Evolutionary conservation across 1,140 invertebrate genomes (phyloP).

Genomic region (Colletes gigas): DNA sequence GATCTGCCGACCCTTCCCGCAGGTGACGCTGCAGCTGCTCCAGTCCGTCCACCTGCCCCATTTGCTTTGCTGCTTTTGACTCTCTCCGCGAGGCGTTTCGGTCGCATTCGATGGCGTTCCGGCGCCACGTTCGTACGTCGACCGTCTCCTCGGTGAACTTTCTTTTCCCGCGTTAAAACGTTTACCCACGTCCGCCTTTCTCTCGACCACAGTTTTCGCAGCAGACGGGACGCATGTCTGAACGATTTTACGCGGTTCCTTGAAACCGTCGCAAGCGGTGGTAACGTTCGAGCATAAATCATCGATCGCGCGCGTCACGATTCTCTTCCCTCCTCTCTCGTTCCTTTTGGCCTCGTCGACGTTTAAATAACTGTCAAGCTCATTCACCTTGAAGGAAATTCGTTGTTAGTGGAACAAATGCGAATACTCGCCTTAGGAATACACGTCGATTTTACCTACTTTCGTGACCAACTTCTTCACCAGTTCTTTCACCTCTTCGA

Average conservation of each 20-base stretch:
- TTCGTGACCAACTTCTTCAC: constrained; percentile 58
- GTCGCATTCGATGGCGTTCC: background rate
- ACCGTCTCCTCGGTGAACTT: background rate
- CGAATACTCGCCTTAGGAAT: background rate
- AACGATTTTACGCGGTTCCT: constrained; percentile 8
- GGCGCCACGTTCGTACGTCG: constrained; percentile 7
- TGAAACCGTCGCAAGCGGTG: background rate
- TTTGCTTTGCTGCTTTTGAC: constrained; percentile 49
- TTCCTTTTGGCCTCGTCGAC: background rate
- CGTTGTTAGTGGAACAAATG: background rate
- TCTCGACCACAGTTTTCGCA: background rate
- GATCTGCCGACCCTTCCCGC: constrained; percentile 83
- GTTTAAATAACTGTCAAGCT: constrained; percentile 56
- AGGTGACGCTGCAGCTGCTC: constrained; percentile 83
- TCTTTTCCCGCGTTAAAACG: background rate
- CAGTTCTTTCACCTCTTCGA: constrained; percentile 62
- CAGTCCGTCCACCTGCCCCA: constrained; percentile 84
- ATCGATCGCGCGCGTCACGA: constrained; percentile 3
- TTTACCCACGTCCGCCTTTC: background rate
- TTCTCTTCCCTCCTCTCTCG: background rate
- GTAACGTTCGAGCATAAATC: constrained; percentile 23
- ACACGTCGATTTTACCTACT: constrained; percentile 24
- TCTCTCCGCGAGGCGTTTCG: constrained; percentile 7
- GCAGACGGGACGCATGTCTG: constrained; percentile 1
- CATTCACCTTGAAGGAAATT: constrained; percentile 50